Evolutionary conservation across 2,113 vertebrate species (phyloP).

Genomic region (Notarius lentiginosus): DNA sequence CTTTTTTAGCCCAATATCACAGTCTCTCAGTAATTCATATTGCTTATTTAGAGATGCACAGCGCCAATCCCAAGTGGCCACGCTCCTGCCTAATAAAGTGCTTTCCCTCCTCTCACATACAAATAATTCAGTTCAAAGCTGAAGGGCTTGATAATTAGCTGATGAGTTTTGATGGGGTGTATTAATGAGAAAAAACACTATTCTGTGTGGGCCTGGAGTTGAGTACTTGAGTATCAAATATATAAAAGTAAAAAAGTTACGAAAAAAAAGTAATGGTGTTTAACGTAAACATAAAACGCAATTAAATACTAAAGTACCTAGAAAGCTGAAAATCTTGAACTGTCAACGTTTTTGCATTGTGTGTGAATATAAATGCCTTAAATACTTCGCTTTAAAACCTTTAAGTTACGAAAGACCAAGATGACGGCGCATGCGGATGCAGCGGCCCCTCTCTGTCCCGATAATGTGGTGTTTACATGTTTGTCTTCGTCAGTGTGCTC

Average conservation of each 20-base stretch:
- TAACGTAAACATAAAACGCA: no score
- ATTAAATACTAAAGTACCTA: neutral
- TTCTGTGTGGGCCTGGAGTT: neutral
- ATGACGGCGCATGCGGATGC: no score
- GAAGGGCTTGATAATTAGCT: constrained; percentile 11
- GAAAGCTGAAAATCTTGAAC: neutral
- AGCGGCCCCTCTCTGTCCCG: no score
- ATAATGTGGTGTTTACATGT: no score
- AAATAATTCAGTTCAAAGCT: constrained; percentile 2
- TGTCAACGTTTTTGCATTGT: neutral
- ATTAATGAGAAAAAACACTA: neutral
- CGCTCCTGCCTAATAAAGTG: constrained; percentile 17
- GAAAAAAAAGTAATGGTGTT: no score
- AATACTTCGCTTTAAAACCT: neutral
- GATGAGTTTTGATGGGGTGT: neutral
- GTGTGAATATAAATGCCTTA: neutral
- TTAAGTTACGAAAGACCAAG: no score
- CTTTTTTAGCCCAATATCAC: neutral
- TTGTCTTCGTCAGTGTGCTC: no score
- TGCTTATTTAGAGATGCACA: neutral
- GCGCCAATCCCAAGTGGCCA: neutral
- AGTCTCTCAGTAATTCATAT: neutral
- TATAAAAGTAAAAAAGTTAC: neutral
- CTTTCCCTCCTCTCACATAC: neutral
- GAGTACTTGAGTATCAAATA: neutral